Conservation (phyloP, 2,888 invertebrate species). For the Mechanitis messenoides region DNA sequence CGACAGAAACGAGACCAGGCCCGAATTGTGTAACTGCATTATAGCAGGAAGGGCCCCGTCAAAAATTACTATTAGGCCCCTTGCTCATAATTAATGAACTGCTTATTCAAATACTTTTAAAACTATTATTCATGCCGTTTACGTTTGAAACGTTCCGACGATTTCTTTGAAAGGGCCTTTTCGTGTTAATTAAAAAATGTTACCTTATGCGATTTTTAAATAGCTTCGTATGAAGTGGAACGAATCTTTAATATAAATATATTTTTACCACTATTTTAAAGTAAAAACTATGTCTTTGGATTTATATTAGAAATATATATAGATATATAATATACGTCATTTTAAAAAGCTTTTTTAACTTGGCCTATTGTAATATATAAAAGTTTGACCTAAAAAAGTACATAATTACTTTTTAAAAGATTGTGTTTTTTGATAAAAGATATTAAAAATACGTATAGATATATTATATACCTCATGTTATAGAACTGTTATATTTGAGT, state of each 20-base stretch:
- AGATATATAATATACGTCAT: no score
- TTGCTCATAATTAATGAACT: conserved; percentile 72
- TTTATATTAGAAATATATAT: no score
- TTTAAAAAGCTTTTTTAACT: no score
- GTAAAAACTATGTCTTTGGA: no score
- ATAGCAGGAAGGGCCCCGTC: conserved; percentile 74
- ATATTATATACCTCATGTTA: no score
- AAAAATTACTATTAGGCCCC: conserved; percentile 73
- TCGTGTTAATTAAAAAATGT: conserved; percentile 64
- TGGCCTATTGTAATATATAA: no score
- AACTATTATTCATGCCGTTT: conserved; percentile 77
- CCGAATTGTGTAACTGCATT: conserved; percentile 65
- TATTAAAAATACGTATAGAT: no score
- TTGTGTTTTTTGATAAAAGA: no score
- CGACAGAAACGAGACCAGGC: conserved; percentile 36
- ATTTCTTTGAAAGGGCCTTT: conserved; percentile 66
- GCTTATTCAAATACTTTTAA: conserved; percentile 76
- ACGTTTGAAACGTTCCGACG: conserved; percentile 71
- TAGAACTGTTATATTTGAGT: no score
- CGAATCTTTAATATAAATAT: conserved; percentile 31
- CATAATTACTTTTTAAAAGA: no score
- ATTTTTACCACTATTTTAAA: conserved; percentile 2
- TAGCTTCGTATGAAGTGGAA: conserved; percentile 41
- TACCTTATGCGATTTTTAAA: conserved; percentile 65
- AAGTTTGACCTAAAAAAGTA: no score